These are phyloP conservation scores for Diploptera punctata DNA, from an alignment of 2,888 invertebrate genomes.

Conservation along the genomic window DNA sequence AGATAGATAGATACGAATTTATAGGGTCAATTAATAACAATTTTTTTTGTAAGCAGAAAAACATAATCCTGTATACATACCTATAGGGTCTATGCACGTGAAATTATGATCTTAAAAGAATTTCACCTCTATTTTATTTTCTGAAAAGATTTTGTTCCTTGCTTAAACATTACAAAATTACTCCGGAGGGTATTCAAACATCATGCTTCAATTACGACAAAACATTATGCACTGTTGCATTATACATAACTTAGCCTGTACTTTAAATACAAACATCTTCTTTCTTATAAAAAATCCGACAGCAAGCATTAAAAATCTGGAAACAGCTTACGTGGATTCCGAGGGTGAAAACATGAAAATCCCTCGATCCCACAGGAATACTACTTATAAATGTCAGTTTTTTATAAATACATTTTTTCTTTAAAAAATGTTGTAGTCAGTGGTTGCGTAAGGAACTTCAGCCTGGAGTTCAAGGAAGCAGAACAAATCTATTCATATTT, in stretches of 20 bases:
- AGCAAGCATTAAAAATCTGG: slow-evolving; percentile 39
- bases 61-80: no score
- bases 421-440: slow-evolving; percentile 6
- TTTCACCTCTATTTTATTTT: no score
- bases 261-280: neutral
- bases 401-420: no score
- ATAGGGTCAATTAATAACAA: no score
- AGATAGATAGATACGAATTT: no score
- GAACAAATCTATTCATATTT: slow-evolving; percentile 22
- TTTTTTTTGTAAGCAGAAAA: no score
- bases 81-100: no score
- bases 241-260: neutral
- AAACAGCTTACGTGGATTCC: slow-evolving; percentile 37
- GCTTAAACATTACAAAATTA: no score
- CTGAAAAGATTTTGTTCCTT: no score
- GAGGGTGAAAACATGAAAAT: slow-evolving; percentile 37
- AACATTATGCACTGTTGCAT: neutral
- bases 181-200: no score
- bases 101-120: no score
- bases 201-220: no score
- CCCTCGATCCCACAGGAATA: slow-evolving; percentile 32
- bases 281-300: slow-evolving; percentile 24
- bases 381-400: slow-evolving; percentile 27
- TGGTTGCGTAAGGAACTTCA: neutral
- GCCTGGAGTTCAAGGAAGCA: neutral